Conservation (phyloP, 2,888 invertebrate genomes). For the Cantharis flavilabris region DNA sequence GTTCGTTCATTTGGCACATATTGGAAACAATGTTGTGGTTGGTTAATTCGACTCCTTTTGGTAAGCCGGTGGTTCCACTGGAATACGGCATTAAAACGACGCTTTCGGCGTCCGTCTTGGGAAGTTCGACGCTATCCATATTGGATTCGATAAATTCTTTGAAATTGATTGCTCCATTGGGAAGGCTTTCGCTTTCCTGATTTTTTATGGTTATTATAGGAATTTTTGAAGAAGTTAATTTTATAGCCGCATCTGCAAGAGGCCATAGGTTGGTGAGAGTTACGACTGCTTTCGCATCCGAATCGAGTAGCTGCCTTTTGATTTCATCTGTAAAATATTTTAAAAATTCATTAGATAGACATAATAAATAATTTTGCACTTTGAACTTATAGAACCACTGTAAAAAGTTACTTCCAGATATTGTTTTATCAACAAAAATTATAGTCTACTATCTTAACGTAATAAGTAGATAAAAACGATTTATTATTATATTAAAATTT, state of each 20-base stretch:
- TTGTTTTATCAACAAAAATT: neutral
- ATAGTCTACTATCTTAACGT: neutral
- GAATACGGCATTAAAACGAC: constrained; percentile 77
- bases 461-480: neutral
- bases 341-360: too few relatives aligned
- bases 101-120: constrained; percentile 60
- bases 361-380: neutral
- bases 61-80: constrained; percentile 83
- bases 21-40: constrained; percentile 64
- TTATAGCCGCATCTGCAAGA: constrained; percentile 56
- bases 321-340: constrained; percentile 64
- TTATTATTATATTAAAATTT: neutral
- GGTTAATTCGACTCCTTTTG: constrained; percentile 74
- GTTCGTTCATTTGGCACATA: constrained; percentile 11
- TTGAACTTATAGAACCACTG: neutral
- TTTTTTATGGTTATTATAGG: constrained; percentile 62
- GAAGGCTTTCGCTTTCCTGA: constrained; percentile 17
- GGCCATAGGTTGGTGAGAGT: constrained; percentile 62
- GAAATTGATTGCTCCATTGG: constrained; percentile 59
- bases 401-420: neutral
- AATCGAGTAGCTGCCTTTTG: constrained; percentile 62
- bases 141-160: constrained; percentile 61
- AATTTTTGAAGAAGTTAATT: constrained; percentile 52
- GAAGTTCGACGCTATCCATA: constrained; percentile 58
- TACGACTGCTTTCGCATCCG: constrained; percentile 65